A percentile compares a stretch with the other conserved stretches of the same genome.
phyloP scores from a whole-genome alignment of 2,888 invertebrate genomes.

The Calameuta idolon region DNA sequence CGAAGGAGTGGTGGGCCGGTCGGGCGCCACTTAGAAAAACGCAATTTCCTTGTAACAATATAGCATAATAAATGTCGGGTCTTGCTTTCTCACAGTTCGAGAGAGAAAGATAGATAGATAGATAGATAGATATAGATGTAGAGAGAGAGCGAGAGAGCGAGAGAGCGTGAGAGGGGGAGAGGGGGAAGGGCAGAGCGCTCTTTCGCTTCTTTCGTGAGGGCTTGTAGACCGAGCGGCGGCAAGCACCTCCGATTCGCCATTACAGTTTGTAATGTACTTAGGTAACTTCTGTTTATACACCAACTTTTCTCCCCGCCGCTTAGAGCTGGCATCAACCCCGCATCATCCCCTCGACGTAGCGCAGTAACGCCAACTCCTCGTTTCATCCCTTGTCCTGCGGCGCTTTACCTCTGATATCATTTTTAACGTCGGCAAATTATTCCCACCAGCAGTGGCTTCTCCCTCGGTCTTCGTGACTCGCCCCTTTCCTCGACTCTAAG shows the following conservation, averaged over 20 bases:
- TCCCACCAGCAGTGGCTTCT: neutral
- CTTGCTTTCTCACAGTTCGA: constrained; percentile 40
- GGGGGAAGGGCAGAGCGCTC: neutral
- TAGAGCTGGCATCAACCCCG: constrained; percentile 21
- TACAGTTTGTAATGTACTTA: constrained; percentile 67
- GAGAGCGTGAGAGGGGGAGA: constrained; percentile 2
- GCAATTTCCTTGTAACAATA: constrained; percentile 66
- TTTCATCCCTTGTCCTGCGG: constrained; percentile 56
- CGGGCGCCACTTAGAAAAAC: constrained; percentile 57
- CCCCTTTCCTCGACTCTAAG: too few relatives aligned
- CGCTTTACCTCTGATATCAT: constrained; percentile 59
- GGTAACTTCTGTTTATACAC: constrained; percentile 67
- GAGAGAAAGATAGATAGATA: neutral
- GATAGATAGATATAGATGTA: too few relatives aligned
- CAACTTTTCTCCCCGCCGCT: constrained; percentile 55
- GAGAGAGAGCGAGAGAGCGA: neutral
- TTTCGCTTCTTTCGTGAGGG: constrained; percentile 41
- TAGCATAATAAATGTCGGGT: constrained; percentile 63
- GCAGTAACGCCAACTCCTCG: constrained; percentile 34
- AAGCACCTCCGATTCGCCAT: constrained; percentile 61
- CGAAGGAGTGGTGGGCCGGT: constrained; percentile 1
- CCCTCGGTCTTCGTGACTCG: constrained; percentile 3
- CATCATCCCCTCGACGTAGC: constrained; percentile 17
- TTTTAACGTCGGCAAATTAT: constrained; percentile 65
- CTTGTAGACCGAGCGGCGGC: constrained; percentile 45